Percentiles rank a stretch among this genome's conserved stretches.
Evolutionary conservation across 2,113 vertebrate genomes (phyloP).

Genomic region (Onychostoma macrolepis): DNA sequence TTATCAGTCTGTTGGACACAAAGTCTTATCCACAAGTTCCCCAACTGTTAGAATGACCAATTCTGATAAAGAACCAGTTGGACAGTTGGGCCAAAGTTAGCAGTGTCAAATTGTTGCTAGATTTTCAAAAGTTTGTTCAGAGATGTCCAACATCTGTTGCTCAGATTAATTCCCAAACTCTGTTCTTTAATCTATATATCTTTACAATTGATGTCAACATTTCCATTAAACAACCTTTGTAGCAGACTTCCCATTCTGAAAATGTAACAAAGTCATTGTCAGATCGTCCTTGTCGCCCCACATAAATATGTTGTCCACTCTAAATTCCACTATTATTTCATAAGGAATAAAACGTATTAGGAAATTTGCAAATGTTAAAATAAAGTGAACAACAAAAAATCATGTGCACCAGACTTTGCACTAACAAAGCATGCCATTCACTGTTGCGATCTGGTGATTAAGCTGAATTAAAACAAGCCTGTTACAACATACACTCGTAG

Average conservation of each 20-base stretch:
- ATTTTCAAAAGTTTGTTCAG: background rate
- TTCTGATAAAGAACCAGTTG: background rate
- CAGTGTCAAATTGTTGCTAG: background rate
- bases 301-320: too few relatives aligned
- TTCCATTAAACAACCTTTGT: background rate
- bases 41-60: background rate
- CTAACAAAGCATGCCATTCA: too few relatives aligned
- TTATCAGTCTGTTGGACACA: background rate
- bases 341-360: too few relatives aligned
- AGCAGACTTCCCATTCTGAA: background rate
- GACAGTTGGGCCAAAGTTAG: constrained; percentile 1
- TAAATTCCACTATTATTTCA: too few relatives aligned
- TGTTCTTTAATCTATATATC: background rate
- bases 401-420: too few relatives aligned
- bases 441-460: too few relatives aligned
- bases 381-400: too few relatives aligned
- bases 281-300: background rate
- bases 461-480: background rate
- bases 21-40: constrained; percentile 11
- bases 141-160: constrained; percentile 4
- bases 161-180: background rate
- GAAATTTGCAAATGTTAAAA: too few relatives aligned
- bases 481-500: background rate
- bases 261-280: background rate
- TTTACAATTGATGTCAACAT: background rate